A percentile compares a stretch with the other conserved stretches of the same genome.
These are phyloP conservation scores for Drosophila imparisetae DNA, from an alignment of 2,888 invertebrate genomes.

Conservation along the genomic window DNA sequence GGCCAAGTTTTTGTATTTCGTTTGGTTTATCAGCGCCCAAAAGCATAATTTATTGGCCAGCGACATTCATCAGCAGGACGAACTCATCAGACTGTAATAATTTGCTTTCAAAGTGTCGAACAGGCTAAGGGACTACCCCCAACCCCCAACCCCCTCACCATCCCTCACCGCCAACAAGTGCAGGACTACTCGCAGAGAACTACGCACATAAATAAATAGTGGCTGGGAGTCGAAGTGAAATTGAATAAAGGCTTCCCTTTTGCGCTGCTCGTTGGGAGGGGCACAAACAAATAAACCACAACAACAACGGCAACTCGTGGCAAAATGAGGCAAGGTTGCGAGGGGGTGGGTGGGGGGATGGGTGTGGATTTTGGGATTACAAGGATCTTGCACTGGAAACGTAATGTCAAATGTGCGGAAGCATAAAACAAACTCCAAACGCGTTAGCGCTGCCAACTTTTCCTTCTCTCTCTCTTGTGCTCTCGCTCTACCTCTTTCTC, in stretches of 20 bases:
- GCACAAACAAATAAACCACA: conserved; percentile 41
- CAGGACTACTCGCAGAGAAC: neutral
- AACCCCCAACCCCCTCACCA: neutral
- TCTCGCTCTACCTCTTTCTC: conserved; percentile 15
- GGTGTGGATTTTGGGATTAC: neutral
- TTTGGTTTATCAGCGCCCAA: conserved; percentile 50
- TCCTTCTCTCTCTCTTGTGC: conserved; percentile 23
- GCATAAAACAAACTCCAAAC: conserved; percentile 80
- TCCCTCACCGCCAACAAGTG: too few species aligned
- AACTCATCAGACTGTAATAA: conserved; percentile 80
- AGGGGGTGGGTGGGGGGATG: neutral
- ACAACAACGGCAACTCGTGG: conserved; percentile 24
- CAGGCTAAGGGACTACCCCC: conserved; percentile 25
- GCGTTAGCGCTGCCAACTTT: conserved; percentile 62
- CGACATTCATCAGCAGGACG: conserved; percentile 72
- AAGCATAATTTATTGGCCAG: conserved; percentile 73
- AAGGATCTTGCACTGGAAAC: conserved; percentile 55
- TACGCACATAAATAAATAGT: conserved; percentile 23
- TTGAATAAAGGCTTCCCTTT: conserved; percentile 62
- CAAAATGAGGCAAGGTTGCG: conserved; percentile 18
- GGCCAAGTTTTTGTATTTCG: conserved; percentile 18
- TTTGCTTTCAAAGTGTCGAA: conserved; percentile 72
- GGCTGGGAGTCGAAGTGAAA: conserved; percentile 67
- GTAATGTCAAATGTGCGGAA: conserved; percentile 78
- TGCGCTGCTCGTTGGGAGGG: neutral